Conservation (phyloP, 2,888 invertebrate species). For the Athripsodes cinereus region DNA sequence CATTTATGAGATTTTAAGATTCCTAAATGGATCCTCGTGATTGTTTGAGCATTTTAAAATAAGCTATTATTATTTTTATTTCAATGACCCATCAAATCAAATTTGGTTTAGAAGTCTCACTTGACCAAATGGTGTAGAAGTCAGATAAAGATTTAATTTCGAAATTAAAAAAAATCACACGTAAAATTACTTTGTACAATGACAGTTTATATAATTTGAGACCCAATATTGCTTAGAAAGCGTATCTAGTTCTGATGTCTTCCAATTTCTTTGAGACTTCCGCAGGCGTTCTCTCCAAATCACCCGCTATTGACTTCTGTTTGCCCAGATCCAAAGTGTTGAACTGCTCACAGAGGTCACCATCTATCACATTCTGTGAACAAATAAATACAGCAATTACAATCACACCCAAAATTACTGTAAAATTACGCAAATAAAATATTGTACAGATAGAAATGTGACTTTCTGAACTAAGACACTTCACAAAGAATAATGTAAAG, state of each 20-base stretch:
- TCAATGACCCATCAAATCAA: too few species aligned
- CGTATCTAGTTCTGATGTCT: constrained; percentile 97
- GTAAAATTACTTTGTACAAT: too few species aligned
- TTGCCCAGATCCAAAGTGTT: constrained; percentile 90
- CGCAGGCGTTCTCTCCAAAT: constrained; percentile 90
- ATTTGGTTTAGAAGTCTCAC: too few species aligned
- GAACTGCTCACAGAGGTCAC: constrained; percentile 98
- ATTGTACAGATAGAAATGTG: constrained; percentile 33
- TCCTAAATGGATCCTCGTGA: too few species aligned
- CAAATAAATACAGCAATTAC: constrained; percentile 22
- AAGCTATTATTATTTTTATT: too few species aligned
- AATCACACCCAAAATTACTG: neutral
- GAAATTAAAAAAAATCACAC: too few species aligned
- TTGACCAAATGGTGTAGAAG: too few species aligned
- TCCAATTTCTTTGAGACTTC: constrained; percentile 98
- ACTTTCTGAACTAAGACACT: constrained; percentile 44
- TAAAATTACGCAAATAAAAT: neutral
- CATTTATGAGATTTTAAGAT: too few species aligned
- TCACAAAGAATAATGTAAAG: constrained; percentile 27
- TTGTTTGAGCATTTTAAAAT: too few species aligned
- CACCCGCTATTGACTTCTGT: constrained; percentile 91
- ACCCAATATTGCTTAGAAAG: constrained; percentile 66
- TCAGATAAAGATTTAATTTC: too few species aligned
- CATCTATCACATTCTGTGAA: constrained; percentile 92
- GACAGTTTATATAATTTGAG: too few species aligned